Evolutionary conservation across 2,888 invertebrate genomes (phyloP).

Genomic region (Pandemis corylana): DNA sequence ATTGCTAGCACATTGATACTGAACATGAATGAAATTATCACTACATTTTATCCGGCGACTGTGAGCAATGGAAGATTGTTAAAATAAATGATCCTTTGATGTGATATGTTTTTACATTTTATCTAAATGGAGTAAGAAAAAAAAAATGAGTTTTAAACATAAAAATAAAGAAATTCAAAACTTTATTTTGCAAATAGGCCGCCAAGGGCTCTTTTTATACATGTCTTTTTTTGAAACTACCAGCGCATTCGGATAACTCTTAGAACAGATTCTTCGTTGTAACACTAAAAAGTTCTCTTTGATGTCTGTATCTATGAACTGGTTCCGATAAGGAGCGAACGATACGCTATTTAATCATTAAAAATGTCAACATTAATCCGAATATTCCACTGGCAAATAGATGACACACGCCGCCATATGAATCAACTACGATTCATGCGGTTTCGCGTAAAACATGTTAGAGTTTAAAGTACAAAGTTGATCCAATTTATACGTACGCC

Average conservation of each 20-base stretch:
- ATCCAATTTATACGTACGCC: neutral
- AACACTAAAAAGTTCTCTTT: neutral
- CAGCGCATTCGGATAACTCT: no score
- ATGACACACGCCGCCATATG: neutral
- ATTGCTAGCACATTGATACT: neutral
- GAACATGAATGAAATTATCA: neutral
- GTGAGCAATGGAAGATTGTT: neutral
- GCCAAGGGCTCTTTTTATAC: no score
- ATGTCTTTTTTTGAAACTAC: no score
- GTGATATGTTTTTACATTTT: neutral
- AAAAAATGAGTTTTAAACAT: neutral
- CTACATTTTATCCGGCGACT: neutral
- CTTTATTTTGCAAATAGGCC: no score
- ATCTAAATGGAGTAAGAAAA: neutral
- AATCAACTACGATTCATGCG: neutral
- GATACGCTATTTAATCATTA: neutral
- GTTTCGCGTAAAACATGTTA: neutral
- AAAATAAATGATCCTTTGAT: neutral
- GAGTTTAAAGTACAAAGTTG: neutral
- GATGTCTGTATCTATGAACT: neutral
- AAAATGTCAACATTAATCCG: neutral
- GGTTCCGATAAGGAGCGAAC: neutral
- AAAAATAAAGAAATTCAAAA: no score
- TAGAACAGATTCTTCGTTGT: no score
- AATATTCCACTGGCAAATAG: slow-evolving; percentile 7